Percentiles rank a stretch among this genome's conserved stretches.
Conservation (phyloP, 1,140 invertebrate species). For the Leptonema lineaticorne region DNA sequence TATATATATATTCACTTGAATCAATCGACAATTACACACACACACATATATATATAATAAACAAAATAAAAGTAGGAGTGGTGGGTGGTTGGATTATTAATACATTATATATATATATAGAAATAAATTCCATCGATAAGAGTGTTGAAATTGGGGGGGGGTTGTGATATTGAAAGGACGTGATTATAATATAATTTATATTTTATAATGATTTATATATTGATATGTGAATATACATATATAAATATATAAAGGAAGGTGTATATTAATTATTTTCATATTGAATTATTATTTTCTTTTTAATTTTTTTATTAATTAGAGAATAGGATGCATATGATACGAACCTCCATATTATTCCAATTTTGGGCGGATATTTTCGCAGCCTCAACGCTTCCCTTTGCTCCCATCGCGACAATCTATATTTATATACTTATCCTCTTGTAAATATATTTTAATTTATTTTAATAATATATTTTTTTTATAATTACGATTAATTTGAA, state of each 20-base stretch:
- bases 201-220: not conserved
- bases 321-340: slow-evolving; percentile 46
- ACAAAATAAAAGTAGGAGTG: not conserved
- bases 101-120: not conserved
- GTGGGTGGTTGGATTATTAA: not conserved
- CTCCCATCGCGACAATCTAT: slow-evolving; percentile 57
- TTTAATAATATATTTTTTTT: too few relatives aligned
- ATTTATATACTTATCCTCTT: slow-evolving; percentile 9
- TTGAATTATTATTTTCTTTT: not conserved
- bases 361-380: slow-evolving; percentile 72
- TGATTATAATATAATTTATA: too few relatives aligned
- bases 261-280: not conserved
- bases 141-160: too few relatives aligned
- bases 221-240: not conserved
- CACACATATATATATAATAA: not conserved
- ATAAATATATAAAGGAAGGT: slow-evolving; percentile 3
- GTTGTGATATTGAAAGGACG: too few relatives aligned
- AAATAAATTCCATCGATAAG: not conserved
- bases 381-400: slow-evolving; percentile 71
- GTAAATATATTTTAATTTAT: slow-evolving; percentile 1
- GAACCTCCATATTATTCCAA: slow-evolving; percentile 73
- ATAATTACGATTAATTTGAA: too few relatives aligned
- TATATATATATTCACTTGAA: too few relatives aligned
- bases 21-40: too few relatives aligned
- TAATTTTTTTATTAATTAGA: not conserved